A percentile compares a stretch with the other conserved stretches of the same genome.
Evolutionary conservation across 2,888 invertebrate genomes (phyloP).

Genomic region (Drosophila merina): DNA sequence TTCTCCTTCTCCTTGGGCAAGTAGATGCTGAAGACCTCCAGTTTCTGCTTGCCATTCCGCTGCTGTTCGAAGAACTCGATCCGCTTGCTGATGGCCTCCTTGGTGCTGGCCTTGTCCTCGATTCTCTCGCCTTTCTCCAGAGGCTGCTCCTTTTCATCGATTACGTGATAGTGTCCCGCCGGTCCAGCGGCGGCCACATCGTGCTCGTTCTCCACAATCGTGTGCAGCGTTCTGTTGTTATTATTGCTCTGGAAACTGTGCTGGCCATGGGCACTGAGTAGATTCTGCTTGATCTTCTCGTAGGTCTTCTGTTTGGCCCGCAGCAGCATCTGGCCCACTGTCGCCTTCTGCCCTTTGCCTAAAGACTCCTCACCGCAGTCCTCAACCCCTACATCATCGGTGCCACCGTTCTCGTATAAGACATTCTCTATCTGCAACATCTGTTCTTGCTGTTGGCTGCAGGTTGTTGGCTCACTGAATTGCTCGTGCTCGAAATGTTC

Average conservation of each 20-base stretch:
- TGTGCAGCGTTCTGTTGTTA: slow-evolving; percentile 74
- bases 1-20: slow-evolving; percentile 55
- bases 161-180: slow-evolving; percentile 80
- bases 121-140: slow-evolving; percentile 15
- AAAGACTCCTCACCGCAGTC: slow-evolving; percentile 20
- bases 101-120: slow-evolving; percentile 12
- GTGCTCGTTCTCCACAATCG: slow-evolving; percentile 81
- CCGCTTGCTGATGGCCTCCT: slow-evolving; percentile 74
- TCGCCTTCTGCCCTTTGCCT: slow-evolving; percentile 39
- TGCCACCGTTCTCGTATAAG: slow-evolving; percentile 70
- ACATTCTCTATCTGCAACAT: slow-evolving; percentile 71
- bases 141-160: slow-evolving; percentile 77
- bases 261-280: slow-evolving; percentile 73
- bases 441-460: slow-evolving; percentile 83
- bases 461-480: slow-evolving; percentile 80
- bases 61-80: slow-evolving; percentile 83
- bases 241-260: slow-evolving; percentile 65
- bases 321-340: slow-evolving; percentile 80
- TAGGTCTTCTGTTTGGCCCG: slow-evolving; percentile 82
- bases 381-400: slow-evolving; percentile 42
- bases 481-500: slow-evolving; percentile 71
- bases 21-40: slow-evolving; percentile 79
- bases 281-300: slow-evolving; percentile 82
- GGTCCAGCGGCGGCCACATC: slow-evolving; percentile 77
- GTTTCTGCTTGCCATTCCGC: slow-evolving; percentile 45